Evolutionary conservation across 2,888 invertebrate genomes (phyloP), one percentile per base, ranked within the genome.

Genomic region (Torymus auratus): DNA sequence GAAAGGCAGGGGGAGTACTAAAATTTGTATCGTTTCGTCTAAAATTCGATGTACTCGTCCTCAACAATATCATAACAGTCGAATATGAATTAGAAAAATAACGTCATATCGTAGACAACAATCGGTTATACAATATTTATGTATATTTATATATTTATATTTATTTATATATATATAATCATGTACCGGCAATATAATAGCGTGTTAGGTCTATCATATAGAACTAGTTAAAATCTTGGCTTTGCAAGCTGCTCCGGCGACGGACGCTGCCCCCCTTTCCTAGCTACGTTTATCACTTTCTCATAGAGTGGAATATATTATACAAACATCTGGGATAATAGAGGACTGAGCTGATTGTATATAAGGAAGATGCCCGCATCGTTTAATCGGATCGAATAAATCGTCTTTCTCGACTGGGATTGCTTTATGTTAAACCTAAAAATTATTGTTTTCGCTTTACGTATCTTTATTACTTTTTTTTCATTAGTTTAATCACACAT

Each of bases 21-120:
- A 69, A 76, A 65, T 82, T 78, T 83, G 80, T 82, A 82, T 85
- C 79, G 83, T 85, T 78, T 84, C 85, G 84, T 84, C 83, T 86
- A 87, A 88, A 87, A 89, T 89, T 89, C 89, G 89, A 89, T 89
- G 89, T 89, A 87, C 87, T 87, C 86, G 86, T 88, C 85, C 88
- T 90, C 88, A 91, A 90, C 90, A 90, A 90, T 89, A 90, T 80
- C 20, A 80, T 90, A 91, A 91, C 91, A 90, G 89, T 91, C 87
- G 87, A 90, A 90, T 89, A 88, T 89, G 89, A 90, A 90, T 90
- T 91, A 91, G 89, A 90, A 91, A 91, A 90, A 91, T 90, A 91
- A 90, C 90, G 88, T 89, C 89, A 88, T 90, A 89, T 90, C 86
- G 89, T 90, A 90, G 89, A 90, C 90, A 90, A 90, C 90, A 90